phyloP scores from a whole-genome alignment of 2,113 vertebrate species.

The Serilophus lunatus region DNA sequence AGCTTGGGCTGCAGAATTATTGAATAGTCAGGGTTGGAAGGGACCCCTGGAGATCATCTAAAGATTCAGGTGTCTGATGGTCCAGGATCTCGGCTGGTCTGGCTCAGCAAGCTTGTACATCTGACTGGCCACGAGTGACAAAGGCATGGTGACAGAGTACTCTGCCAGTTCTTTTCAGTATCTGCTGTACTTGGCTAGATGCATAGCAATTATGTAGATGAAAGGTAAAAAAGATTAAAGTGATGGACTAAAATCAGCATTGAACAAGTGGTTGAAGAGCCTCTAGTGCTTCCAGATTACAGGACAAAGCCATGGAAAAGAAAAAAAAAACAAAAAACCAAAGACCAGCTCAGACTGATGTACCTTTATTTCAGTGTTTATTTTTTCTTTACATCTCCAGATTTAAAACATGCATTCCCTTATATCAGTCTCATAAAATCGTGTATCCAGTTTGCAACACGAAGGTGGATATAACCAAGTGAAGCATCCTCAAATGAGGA shows the following conservation, averaged over 20 bases:
- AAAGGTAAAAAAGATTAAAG: slow-evolving; percentile 14
- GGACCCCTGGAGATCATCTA: not conserved
- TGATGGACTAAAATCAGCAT: slow-evolving; percentile 22
- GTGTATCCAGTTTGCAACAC: not conserved
- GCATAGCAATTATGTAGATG: not conserved
- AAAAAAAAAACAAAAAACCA: not conserved
- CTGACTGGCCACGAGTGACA: not conserved
- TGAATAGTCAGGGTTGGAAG: not conserved
- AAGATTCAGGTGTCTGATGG: not conserved
- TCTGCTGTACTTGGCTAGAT: slow-evolving; percentile 8
- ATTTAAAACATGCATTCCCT: not conserved
- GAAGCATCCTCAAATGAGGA: not conserved
- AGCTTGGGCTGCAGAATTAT: not conserved
- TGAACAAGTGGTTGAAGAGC: not conserved
- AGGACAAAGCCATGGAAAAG: not conserved
- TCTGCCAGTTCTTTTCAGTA: not conserved
- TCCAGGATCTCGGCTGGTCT: not conserved
- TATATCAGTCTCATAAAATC: not conserved
- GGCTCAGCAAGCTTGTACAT: not conserved
- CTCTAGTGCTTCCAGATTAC: slow-evolving; percentile 28
- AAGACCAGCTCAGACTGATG: not conserved
- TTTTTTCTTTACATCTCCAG: not conserved
- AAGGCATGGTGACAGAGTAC: not conserved
- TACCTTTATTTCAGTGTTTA: not conserved
- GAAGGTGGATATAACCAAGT: not conserved